A percentile compares a stretch with the other conserved stretches of the same genome.
Evolutionary conservation across 2,888 invertebrate species (phyloP).

Genomic region (Atethmia centrago): DNA sequence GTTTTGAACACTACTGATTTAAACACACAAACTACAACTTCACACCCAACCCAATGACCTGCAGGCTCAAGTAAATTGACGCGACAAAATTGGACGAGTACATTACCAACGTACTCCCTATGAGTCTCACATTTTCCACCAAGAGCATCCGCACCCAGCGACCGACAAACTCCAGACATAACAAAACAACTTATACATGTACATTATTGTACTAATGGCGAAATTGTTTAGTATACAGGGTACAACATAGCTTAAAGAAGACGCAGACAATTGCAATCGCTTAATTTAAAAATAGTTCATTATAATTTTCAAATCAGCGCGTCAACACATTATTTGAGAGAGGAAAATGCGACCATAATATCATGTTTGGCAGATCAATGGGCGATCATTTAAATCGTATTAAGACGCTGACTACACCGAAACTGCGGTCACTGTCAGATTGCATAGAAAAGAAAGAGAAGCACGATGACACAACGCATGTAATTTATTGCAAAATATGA

Average conservation of each 20-base stretch:
- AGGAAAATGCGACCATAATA: not conserved
- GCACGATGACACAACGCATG: too few species aligned
- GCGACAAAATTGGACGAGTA: constrained; percentile 29
- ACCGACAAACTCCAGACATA: constrained; percentile 76
- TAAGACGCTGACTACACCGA: too few species aligned
- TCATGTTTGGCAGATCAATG: not conserved
- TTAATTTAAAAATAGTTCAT: not conserved
- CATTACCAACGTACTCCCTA: constrained; percentile 30
- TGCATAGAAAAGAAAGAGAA: too few species aligned
- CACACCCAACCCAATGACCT: constrained; percentile 7
- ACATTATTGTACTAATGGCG: constrained; percentile 36
- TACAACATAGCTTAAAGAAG: not conserved
- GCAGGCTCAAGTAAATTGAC: constrained; percentile 37
- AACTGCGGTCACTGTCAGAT: too few species aligned
- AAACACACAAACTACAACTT: not conserved
- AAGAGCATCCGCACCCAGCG: constrained; percentile 71
- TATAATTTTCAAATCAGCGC: not conserved
- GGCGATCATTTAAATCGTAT: not conserved
- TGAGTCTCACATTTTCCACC: constrained; percentile 68
- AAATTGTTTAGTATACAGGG: constrained; percentile 8
- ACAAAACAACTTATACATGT: constrained; percentile 62
- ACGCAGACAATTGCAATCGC: not conserved
- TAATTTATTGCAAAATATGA: too few species aligned
- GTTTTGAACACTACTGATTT: not conserved
- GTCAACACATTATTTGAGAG: not conserved